These are phyloP conservation scores for Globicephala melas DNA, from an alignment of 2,113 vertebrate genomes.

Conservation along the genomic window DNA sequence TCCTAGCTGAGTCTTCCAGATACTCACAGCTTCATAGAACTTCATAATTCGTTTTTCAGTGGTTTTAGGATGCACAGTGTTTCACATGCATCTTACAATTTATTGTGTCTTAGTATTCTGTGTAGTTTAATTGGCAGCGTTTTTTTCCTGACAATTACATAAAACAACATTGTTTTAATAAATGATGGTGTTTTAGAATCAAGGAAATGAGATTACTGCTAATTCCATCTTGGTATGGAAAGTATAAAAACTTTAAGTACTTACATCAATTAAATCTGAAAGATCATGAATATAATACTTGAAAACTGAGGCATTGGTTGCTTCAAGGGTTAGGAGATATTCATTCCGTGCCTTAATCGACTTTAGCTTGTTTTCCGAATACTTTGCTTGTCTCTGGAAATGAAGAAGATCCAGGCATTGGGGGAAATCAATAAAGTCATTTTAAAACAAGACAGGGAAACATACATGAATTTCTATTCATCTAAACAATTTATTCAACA, in stretches of 20 bases:
- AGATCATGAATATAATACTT: constrained; percentile 99
- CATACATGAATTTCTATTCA: constrained; percentile 2
- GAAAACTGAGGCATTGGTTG: constrained; percentile 96
- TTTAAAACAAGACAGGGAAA: constrained; percentile 27
- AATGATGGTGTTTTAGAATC: background rate
- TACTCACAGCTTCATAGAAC: background rate
- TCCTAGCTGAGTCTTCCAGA: background rate
- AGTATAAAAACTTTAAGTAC: constrained; percentile 79
- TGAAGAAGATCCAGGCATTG: constrained; percentile 61
- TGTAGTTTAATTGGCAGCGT: background rate
- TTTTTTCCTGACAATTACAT: background rate
- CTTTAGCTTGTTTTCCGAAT: constrained; percentile 99
- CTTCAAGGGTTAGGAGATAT: constrained; percentile 98
- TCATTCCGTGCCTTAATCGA: constrained; percentile 99
- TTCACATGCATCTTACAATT: background rate
- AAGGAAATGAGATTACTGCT: background rate
- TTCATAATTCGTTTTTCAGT: background rate
- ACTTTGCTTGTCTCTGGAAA: constrained; percentile 97
- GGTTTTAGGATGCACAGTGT: background rate
- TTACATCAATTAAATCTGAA: constrained; percentile 97
- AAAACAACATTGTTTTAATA: constrained; percentile 2
- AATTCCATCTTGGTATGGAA: constrained; percentile 43
- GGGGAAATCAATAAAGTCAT: constrained; percentile 43
- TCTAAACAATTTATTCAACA: constrained; percentile 1
- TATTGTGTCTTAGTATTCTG: background rate